These are phyloP conservation scores for Terebella lapidaria DNA, from an alignment of 2,888 invertebrate species.

Conservation along the genomic window DNA sequence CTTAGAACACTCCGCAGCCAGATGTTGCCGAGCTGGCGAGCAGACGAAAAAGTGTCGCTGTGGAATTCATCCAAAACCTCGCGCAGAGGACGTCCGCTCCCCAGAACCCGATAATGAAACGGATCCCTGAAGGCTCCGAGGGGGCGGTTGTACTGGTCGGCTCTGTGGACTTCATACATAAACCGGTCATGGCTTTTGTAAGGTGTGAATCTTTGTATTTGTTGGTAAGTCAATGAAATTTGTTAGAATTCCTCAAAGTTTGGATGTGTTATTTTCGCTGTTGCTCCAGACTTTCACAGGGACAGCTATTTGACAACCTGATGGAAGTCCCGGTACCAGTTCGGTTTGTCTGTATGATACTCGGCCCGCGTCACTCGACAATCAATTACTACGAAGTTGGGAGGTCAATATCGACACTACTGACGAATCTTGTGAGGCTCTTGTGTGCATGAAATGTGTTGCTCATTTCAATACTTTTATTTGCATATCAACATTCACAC, in stretches of 20 bases:
- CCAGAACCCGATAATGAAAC: slow-evolving; percentile 75
- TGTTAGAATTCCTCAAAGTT: too few species aligned
- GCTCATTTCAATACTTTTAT: too few species aligned
- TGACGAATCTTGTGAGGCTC: slow-evolving; percentile 77
- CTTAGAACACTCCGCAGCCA: too few species aligned
- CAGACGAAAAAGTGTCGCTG: too few species aligned
- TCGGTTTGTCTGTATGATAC: slow-evolving; percentile 83
- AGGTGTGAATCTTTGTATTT: too few species aligned
- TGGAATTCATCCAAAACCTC: too few species aligned
- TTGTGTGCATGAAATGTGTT: too few species aligned
- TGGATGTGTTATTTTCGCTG: too few species aligned
- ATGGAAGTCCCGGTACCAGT: slow-evolving; percentile 73
- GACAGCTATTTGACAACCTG: slow-evolving; percentile 42
- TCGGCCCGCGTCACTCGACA: slow-evolving; percentile 76
- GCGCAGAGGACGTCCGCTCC: too few species aligned
- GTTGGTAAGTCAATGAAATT: too few species aligned
- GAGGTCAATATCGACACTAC: slow-evolving; percentile 87
- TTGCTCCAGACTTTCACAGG: neutral
- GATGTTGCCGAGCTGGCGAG: too few species aligned
- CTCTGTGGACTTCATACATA: slow-evolving; percentile 73
- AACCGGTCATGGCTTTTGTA: slow-evolving; percentile 88
- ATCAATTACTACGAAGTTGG: slow-evolving; percentile 95
- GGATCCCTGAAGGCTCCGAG: slow-evolving; percentile 84
- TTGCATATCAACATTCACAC: too few species aligned
- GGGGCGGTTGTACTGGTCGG: slow-evolving; percentile 88